Evolutionary conservation across 2,797 vertebrate species (phyloP).

Genomic region (Hipposideros larvatus): DNA sequence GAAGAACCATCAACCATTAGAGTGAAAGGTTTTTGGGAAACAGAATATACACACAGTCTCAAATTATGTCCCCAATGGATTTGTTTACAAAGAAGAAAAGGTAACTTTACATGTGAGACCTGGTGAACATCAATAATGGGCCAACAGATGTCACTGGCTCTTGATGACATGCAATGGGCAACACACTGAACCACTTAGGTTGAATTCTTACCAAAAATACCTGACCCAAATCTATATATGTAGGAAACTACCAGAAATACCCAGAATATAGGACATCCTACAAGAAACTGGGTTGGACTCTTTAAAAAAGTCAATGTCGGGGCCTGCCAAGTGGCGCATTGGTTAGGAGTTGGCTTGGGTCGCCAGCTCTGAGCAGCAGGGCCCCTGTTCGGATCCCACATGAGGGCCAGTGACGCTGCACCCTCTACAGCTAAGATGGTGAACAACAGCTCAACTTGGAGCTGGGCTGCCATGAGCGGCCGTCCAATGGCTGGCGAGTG

Average conservation of each 20-base stretch:
- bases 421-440: too few relatives aligned
- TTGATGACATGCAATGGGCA: background rate
- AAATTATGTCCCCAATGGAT: background rate
- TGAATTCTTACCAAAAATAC: background rate
- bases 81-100: slow-evolving; percentile 29
- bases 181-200: background rate
- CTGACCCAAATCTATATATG: background rate
- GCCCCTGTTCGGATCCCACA: too few relatives aligned
- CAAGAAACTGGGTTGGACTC: background rate
- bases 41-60: background rate
- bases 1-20: background rate
- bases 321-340: too few relatives aligned
- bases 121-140: background rate
- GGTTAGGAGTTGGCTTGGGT: too few relatives aligned
- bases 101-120: background rate
- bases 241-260: background rate
- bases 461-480: too few relatives aligned
- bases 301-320: background rate
- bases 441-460: too few relatives aligned
- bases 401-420: too few relatives aligned
- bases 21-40: slow-evolving; percentile 20
- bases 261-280: background rate
- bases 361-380: too few relatives aligned
- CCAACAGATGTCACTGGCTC: background rate
- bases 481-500: too few relatives aligned